Percentiles rank a stretch among this genome's conserved stretches.
phyloP scores from a whole-genome alignment of 2,113 vertebrate genomes.

The Myocastor coypus region DNA sequence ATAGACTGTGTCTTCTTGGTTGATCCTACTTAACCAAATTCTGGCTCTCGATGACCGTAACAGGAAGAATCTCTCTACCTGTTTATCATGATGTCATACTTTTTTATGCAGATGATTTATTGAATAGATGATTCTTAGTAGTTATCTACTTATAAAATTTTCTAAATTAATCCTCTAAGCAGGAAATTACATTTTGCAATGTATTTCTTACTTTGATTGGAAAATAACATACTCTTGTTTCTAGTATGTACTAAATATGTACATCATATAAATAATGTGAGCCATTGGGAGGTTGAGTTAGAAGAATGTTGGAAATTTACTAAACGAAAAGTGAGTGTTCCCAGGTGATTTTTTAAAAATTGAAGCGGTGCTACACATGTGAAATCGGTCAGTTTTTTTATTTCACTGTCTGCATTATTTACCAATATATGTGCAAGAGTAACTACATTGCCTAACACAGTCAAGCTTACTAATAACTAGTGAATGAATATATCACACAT shows the following conservation, averaged over 20 bases:
- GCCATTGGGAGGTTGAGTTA: background rate
- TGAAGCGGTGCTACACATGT: background rate
- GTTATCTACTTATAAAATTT: slow-evolving; percentile 46
- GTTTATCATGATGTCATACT: background rate
- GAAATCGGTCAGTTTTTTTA: background rate
- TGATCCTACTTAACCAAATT: background rate
- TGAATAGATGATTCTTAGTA: background rate
- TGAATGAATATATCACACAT: background rate
- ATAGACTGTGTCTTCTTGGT: background rate
- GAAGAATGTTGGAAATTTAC: background rate
- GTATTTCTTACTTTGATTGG: background rate
- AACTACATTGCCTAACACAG: background rate
- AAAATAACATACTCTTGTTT: background rate
- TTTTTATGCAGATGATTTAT: slow-evolving; percentile 13
- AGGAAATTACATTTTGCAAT: background rate
- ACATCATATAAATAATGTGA: background rate
- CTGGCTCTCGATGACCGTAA: background rate
- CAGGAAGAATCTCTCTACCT: background rate
- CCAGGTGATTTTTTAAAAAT: background rate
- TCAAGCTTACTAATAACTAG: background rate
- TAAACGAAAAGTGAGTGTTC: background rate
- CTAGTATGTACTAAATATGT: background rate
- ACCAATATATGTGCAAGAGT: background rate
- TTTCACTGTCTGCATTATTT: background rate
- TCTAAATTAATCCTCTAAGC: background rate